Base-by-base conservation (phyloP, 2,113 vertebrate genomes). In the Ptychochromis oligacanthus region DNA sequence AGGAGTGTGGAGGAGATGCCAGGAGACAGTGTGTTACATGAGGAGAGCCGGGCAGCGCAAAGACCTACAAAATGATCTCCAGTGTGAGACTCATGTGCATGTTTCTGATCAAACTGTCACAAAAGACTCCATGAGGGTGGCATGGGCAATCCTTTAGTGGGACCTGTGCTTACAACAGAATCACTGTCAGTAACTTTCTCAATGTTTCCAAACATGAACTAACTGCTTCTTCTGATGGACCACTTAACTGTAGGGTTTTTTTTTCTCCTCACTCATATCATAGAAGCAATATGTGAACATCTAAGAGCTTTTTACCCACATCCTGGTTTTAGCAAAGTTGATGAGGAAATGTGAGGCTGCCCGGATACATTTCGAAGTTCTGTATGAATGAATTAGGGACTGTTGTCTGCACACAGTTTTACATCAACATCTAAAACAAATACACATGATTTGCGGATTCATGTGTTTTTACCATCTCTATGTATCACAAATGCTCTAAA, bases 321-420 rank as follows among this genome's bases (percentile, higher is more conserved):
- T 22, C 49, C 14, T 57, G 61, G 34, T 70, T 70, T 56, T 46
- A 55, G 24, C 31, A 12, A 31, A 17, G 38, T 36, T 58, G 10
- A 38, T 58, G 36, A 49, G 28, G 28, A 80, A 67, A 57, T 24
- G 2, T 38, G 1, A 36, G 26, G 10, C 14, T 62, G 7, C 4
- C 34, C 18, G 31, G 52, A 58, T 22, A 43, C 28, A 59, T 22
- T 57, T 43, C 64, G n/a, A n/a, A 20, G 3, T 36, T 38, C 34
- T 34, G 34, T 22, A 36, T 14, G 10, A 4, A 11, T 74, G 67
- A 55, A 17, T 34, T 20, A 54, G 2, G 17, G 31, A 0, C 46
- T 54, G 49, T 31, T 74, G 31, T 61, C 28, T 36, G 18, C 31
- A 61, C 36, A 36, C 2, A 36, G 59, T 61, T 61, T 36, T 61